Conservation (phyloP, 2,797 vertebrate genomes). For the Gymnopithys bicolor region DNA sequence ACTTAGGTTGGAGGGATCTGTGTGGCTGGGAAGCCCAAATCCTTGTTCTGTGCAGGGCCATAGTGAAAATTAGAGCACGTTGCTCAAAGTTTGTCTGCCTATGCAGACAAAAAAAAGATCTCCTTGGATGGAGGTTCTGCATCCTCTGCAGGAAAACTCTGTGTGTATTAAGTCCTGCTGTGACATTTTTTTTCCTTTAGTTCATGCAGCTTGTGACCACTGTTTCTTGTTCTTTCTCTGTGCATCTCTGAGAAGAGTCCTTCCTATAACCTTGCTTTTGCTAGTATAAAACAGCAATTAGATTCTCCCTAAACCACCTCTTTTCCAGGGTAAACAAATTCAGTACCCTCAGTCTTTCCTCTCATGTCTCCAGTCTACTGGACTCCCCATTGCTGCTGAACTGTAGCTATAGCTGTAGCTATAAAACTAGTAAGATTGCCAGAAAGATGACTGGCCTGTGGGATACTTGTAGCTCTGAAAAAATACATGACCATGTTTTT, state of each 20-base stretch:
- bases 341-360: neutral
- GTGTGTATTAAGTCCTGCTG: neutral
- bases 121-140: neutral
- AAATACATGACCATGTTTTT: neutral
- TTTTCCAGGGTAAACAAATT: neutral
- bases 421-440: neutral
- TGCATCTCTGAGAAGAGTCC: neutral
- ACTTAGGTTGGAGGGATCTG: neutral
- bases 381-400: neutral
- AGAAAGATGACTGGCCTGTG: neutral
- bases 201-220: neutral
- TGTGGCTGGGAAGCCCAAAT: neutral
- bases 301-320: neutral
- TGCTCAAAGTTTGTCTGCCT: neutral
- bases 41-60: neutral
- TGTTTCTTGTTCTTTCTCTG: neutral
- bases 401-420: neutral
- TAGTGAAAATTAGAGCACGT: neutral
- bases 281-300: neutral
- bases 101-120: neutral
- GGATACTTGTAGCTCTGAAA: neutral
- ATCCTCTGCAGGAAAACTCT: neutral
- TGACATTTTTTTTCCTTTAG: neutral
- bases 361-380: neutral
- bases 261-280: neutral